Percentiles rank a stretch among this genome's conserved stretches.
Evolutionary conservation across 2,113 vertebrate genomes (phyloP).

Genomic region (Acanthochromis polyacanthus): DNA sequence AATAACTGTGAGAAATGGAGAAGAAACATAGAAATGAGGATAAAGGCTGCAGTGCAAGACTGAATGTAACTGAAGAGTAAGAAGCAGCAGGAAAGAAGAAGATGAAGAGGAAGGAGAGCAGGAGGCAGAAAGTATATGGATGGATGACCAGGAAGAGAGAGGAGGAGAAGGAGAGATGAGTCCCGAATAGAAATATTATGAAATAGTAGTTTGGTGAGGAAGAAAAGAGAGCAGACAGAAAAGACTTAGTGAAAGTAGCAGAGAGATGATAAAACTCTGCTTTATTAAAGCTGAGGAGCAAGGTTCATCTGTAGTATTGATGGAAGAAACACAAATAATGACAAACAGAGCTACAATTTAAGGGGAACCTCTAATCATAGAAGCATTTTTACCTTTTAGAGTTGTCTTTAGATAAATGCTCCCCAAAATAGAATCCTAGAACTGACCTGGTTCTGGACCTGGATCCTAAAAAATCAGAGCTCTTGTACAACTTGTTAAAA

Average conservation of each 20-base stretch:
- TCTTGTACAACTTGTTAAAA: no score
- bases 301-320: no score
- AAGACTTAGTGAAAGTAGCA: neutral
- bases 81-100: neutral
- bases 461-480: no score
- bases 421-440: no score
- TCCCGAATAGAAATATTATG: neutral
- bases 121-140: neutral
- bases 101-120: neutral
- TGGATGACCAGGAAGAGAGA: neutral
- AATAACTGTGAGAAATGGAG: conserved; percentile 8
- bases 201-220: neutral
- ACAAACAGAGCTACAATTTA: no score
- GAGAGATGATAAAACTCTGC: neutral
- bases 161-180: neutral
- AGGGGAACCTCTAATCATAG: no score
- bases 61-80: neutral
- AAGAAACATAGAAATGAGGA: conserved; percentile 25
- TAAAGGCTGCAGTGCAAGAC: conserved; percentile 8
- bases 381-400: no score
- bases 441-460: no score
- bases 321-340: no score
- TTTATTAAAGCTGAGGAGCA: neutral
- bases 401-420: no score
- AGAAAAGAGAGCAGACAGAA: conserved; percentile 1